Evolutionary conservation across 2,113 vertebrate species (phyloP), one percentile per base, ranked within the genome.

Genomic region (Ardeotis arabs): DNA sequence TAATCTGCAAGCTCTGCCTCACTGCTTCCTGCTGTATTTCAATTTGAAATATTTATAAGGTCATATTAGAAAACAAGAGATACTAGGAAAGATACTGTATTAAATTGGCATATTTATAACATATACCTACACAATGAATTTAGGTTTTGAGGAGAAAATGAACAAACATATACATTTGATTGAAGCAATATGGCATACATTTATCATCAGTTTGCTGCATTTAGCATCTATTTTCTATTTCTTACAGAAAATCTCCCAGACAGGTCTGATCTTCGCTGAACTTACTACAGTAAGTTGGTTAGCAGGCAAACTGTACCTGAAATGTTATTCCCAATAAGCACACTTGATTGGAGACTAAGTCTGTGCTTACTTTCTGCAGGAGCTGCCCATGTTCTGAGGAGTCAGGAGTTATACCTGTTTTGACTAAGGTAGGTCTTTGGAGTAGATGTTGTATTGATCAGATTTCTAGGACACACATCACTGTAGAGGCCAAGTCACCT

Each of bases 401-500:
- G 44, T 75, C 60, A 72, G 52, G 67, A 93, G 52, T 70, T 94
- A 83, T 10, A 62, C 60, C 55, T 73, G 25, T 47, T 82, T 63
- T 89, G 73, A 67, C 89, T 82, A 59, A 79, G 25, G 74, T 22
- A 92, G 79, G 72, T 33, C 67, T 96, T 85, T 75, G 69, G 44
- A 84, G 70, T 88, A 92, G 90, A 72, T 92, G 94, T 91, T 95
- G 62, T 94, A 96, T 96, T 58, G 95, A 95, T 96, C 76, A 55
- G 55, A 91, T 90, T 89, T 96, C 2, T 72, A 91, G 96, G 89
- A 87, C 91, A 74, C 92, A 49, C 89, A 95, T 95, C 74, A 67
- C 55, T 66, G 70, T 66, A 76, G n/a, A 76, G 67, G 85, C n/a
- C 78, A 79, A 93, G 92, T 91, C 94, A 92, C 92, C 95, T 95